Conservation (phyloP, 2,797 vertebrate genomes). For the Rhodeus uyekii region DNA sequence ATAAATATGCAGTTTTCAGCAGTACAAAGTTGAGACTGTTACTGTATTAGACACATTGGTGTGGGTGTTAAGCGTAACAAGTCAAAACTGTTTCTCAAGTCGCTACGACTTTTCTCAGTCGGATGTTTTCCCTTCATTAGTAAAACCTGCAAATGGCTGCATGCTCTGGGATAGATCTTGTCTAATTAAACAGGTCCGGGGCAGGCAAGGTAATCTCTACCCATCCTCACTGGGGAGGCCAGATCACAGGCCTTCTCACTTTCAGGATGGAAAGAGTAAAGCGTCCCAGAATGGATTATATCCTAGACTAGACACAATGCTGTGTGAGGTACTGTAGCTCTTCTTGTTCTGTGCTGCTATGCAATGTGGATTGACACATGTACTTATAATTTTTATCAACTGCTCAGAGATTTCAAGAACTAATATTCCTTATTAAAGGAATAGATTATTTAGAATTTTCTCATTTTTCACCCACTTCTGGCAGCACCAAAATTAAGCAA, state of each 20-base stretch:
- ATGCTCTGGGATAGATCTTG: slow-evolving; percentile 29
- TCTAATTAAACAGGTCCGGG: slow-evolving; percentile 32
- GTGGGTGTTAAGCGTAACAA: slow-evolving; percentile 31
- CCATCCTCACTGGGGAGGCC: slow-evolving; percentile 1
- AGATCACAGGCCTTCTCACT: slow-evolving; percentile 11
- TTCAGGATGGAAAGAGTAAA: slow-evolving; percentile 9
- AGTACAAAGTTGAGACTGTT: neutral
- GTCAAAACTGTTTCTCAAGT: slow-evolving; percentile 28
- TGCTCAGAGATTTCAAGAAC: neutral
- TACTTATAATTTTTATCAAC: neutral
- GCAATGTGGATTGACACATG: neutral
- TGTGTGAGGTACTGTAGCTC: slow-evolving; percentile 1
- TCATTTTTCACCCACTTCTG: too few relatives aligned
- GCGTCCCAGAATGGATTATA: slow-evolving; percentile 7
- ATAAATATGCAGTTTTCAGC: neutral
- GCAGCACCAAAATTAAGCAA: neutral
- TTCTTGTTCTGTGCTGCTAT: neutral
- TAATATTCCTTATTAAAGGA: neutral
- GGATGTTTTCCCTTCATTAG: slow-evolving; percentile 26
- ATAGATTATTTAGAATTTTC: neutral
- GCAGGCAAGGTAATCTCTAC: slow-evolving; percentile 13
- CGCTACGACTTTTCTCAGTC: slow-evolving; percentile 10
- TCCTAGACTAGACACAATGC: neutral
- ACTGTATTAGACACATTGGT: neutral
- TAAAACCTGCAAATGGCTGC: slow-evolving; percentile 17